These are phyloP conservation scores for Formica exsecta DNA, from an alignment of 1,140 invertebrate genomes.

Conservation along the genomic window DNA sequence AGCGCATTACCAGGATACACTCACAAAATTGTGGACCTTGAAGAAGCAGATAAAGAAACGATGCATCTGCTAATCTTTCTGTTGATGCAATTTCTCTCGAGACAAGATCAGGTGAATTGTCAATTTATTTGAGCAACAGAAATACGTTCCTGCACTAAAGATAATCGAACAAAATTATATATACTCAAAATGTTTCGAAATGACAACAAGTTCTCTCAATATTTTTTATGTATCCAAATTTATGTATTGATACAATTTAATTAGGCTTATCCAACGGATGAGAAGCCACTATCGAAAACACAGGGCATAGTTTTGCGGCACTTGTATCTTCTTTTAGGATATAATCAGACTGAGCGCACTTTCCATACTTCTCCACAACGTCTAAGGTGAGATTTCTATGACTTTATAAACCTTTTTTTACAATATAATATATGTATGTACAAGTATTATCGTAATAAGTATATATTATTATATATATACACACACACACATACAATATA, in stretches of 20 bases:
- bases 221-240: background rate
- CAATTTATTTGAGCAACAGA: background rate
- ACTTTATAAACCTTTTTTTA: background rate
- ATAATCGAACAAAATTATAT: no score
- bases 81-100: conserved; percentile 97
- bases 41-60: conserved; percentile 98
- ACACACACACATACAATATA: no score
- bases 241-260: conserved; percentile 24
- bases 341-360: conserved; percentile 95
- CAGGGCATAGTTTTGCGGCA: conserved; percentile 97
- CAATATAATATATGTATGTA: no score
- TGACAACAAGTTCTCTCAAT: background rate
- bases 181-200: background rate
- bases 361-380: conserved; percentile 96
- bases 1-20: conserved; percentile 89
- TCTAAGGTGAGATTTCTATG: conserved; percentile 89
- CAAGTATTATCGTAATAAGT: no score
- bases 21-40: conserved; percentile 95
- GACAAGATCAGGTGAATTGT: conserved; percentile 90
- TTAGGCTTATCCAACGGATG: conserved; percentile 93
- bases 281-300: conserved; percentile 92
- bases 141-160: no score
- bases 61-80: conserved; percentile 98
- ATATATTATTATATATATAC: no score
- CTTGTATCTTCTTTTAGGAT: conserved; percentile 97